phyloP scores from a whole-genome alignment of 2,797 vertebrate genomes.

The Megalops cyprinoides region DNA sequence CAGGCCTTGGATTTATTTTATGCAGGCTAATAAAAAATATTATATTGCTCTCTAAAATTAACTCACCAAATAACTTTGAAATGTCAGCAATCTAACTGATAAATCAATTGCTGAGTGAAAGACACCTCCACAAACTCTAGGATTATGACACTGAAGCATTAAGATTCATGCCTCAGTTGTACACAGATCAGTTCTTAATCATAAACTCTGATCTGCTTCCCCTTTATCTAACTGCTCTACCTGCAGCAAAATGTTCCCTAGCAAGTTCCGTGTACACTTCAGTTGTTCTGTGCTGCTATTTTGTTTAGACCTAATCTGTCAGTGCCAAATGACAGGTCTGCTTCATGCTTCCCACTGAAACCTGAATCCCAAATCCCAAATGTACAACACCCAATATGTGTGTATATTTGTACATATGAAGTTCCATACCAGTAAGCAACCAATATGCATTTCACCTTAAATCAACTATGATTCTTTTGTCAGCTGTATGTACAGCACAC shows the following conservation, averaged over 20 bases:
- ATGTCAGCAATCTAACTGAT: constrained; percentile 25
- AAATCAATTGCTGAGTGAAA: background rate
- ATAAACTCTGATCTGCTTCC: background rate
- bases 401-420: too few relatives aligned
- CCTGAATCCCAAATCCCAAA: too few relatives aligned
- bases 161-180: background rate
- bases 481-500: too few relatives aligned
- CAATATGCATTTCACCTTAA: too few relatives aligned
- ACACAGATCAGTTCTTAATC: background rate
- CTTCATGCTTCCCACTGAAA: background rate
- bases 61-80: constrained; percentile 22
- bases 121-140: background rate
- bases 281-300: too few relatives aligned
- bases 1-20: constrained; percentile 27
- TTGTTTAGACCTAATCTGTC: too few relatives aligned
- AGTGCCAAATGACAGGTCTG: too few relatives aligned
- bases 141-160: background rate
- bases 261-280: background rate
- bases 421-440: too few relatives aligned
- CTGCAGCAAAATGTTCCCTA: background rate
- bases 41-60: constrained; percentile 32
- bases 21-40: constrained; percentile 24
- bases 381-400: too few relatives aligned
- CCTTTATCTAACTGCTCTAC: background rate
- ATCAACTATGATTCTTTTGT: too few relatives aligned